Percentiles rank a stretch among this genome's conserved stretches.
Conservation (phyloP, 2,113 vertebrate genomes). For the Dasyprocta punctata region DNA sequence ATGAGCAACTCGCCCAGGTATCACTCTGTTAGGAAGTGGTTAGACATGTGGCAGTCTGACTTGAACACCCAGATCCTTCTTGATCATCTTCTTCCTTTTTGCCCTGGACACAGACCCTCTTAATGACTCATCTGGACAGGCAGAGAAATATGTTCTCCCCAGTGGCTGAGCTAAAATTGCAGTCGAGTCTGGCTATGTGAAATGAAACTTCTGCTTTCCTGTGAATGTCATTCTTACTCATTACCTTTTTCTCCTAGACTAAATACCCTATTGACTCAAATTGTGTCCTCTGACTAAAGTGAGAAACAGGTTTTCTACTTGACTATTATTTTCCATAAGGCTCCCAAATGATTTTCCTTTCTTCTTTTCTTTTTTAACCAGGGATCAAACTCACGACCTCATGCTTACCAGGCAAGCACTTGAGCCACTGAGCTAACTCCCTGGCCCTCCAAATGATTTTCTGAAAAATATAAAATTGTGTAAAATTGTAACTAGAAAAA, state of each 20-base stretch:
- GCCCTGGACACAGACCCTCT: not conserved
- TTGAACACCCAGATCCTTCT: not conserved
- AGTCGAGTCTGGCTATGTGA: not conserved
- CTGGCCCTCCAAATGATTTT: not conserved
- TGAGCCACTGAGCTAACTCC: too few species aligned
- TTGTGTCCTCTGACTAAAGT: not conserved
- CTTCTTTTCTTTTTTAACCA: too few species aligned
- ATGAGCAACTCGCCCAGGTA: not conserved
- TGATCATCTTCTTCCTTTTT: not conserved
- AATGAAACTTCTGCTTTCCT: not conserved
- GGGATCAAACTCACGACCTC: too few species aligned
- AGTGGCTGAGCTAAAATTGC: not conserved
- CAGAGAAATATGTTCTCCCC: not conserved
- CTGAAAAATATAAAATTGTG: not conserved
- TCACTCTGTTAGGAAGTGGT: not conserved
- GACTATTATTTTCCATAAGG: not conserved
- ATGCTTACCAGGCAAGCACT: too few species aligned
- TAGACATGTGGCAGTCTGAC: not conserved
- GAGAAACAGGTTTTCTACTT: not conserved
- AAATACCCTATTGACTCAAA: not conserved
- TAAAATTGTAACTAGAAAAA: conserved; percentile 17
- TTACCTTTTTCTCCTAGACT: not conserved
- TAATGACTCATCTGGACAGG: not conserved
- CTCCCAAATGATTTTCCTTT: not conserved
- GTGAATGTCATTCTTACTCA: not conserved